Evolutionary conservation across 1,140 invertebrate genomes (phyloP).

Genomic region (Batillaria attramentaria): DNA sequence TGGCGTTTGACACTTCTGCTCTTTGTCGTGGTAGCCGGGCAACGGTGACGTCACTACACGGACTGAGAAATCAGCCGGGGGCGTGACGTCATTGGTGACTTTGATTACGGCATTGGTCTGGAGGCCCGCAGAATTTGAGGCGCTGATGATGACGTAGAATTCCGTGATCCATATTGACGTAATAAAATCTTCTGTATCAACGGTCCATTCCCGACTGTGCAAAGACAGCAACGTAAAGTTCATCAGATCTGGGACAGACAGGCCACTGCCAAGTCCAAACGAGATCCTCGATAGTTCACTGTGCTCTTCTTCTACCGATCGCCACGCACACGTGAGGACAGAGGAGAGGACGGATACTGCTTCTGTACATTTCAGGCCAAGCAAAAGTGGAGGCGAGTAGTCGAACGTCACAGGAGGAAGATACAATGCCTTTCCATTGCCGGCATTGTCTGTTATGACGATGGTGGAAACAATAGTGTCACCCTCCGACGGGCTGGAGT

Average conservation of each 20-base stretch:
- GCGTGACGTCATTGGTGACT: constrained; percentile 37
- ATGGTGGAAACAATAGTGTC: background rate
- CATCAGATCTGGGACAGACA: background rate
- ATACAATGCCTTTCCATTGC: background rate
- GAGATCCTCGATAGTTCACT: background rate
- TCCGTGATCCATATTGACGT: background rate
- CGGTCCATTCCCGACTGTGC: background rate
- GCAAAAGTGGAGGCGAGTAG: background rate
- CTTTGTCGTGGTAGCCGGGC: background rate
- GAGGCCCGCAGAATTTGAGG: constrained; percentile 33
- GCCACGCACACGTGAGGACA: background rate
- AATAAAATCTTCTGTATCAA: background rate
- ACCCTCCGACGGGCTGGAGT: background rate
- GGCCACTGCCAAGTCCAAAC: constrained; percentile 9
- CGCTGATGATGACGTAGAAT: constrained; percentile 39
- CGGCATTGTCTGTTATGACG: background rate
- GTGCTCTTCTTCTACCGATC: background rate
- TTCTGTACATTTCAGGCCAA: background rate
- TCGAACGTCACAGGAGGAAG: constrained; percentile 8
- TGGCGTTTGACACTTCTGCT: constrained; percentile 44
- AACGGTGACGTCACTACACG: constrained; percentile 39
- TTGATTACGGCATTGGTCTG: constrained; percentile 3
- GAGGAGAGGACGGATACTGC: background rate
- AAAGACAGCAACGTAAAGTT: constrained; percentile 7
- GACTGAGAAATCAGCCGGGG: constrained; percentile 27